Evolutionary conservation across 1,140 invertebrate genomes (phyloP).

Genomic region (Pseudomyrmex cubaensis): DNA sequence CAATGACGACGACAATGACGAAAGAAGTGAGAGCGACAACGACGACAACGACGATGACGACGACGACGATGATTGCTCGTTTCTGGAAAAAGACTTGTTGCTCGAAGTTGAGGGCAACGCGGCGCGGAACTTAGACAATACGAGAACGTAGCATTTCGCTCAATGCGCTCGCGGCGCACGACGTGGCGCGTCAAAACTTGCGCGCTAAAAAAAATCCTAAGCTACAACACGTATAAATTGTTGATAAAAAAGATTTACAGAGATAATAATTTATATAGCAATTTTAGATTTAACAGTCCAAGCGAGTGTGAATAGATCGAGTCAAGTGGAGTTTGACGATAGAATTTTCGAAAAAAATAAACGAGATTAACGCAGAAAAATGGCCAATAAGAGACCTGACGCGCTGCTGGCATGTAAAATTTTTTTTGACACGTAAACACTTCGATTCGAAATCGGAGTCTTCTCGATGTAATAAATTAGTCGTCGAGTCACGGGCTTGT

Average conservation of each 20-base stretch:
- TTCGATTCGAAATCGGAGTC: not conserved
- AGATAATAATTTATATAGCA: constrained; percentile 76
- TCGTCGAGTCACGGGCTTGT: not conserved
- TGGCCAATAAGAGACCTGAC: not conserved
- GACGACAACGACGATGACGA: not conserved
- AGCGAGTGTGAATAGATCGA: constrained; percentile 63
- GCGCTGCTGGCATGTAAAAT: not conserved
- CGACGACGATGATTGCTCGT: constrained; percentile 1
- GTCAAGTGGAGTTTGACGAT: not conserved
- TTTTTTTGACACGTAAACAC: not conserved
- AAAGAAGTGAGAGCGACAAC: not conserved
- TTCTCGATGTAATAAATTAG: not conserved
- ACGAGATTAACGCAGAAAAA: not conserved
- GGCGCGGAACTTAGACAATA: constrained; percentile 54
- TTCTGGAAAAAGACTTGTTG: constrained; percentile 60
- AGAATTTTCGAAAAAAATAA: constrained; percentile 11
- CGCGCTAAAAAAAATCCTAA: constrained; percentile 68
- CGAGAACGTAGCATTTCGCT: constrained; percentile 66
- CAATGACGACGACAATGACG: constrained; percentile 15
- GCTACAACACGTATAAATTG: constrained; percentile 68
- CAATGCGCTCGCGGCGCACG: constrained; percentile 42
- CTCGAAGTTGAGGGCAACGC: constrained; percentile 21
- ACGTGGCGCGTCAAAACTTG: constrained; percentile 63
- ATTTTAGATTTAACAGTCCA: constrained; percentile 63
- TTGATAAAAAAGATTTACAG: constrained; percentile 74